Evolutionary conservation across 2,113 vertebrate genomes (phyloP), one percentile per base, ranked within the genome.

Genomic region (Tragelaphus imberbis): DNA sequence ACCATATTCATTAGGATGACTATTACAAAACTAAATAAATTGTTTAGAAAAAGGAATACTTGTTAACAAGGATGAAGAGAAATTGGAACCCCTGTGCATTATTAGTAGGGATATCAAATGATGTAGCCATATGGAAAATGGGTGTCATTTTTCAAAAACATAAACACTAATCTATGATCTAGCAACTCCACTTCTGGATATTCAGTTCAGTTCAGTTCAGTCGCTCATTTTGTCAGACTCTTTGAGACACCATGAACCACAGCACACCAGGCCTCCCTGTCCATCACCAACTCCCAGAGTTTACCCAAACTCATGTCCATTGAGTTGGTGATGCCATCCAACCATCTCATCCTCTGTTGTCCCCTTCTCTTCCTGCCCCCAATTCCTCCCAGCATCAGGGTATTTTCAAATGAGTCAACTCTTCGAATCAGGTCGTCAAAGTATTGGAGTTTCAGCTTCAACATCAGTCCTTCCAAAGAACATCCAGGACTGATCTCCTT

Each of bases 221-320:
- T 36, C 0, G 2, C n/a, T 71, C 19, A 68, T 36, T 3, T 0
- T 71, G 65, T 71, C n/a, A 0, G 2, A 71, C 9, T 71, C 65
- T 36, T 21, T 71, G 65, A 2, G 5, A 23, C 8, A 19, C 9
- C 1, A 12, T 71, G 65, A 71, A 71, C 19, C 1, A 0, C 65
- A 71, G 65, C 17, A 71, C 8, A 0, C 65, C 65, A 36, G 9
- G 65, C 65, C 65, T 71, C 17, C 10, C 19, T 71, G 19, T 36
- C n/a, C 9, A 36, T 23, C 16, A 36, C n/a, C n/a, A 36, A 12
- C 65, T 23, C 19, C 19, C 5, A 0, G 19, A 36, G 65, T 71
- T 2, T 2, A 23, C 9, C 19, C n/a, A 71, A 71, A 71, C 19
- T 2, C 65, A 36, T 36, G n/a, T 36, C n/a, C 7, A 6, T 12